phyloP scores from a whole-genome alignment of 2,113 vertebrate genomes.

The Zapornia atra region DNA sequence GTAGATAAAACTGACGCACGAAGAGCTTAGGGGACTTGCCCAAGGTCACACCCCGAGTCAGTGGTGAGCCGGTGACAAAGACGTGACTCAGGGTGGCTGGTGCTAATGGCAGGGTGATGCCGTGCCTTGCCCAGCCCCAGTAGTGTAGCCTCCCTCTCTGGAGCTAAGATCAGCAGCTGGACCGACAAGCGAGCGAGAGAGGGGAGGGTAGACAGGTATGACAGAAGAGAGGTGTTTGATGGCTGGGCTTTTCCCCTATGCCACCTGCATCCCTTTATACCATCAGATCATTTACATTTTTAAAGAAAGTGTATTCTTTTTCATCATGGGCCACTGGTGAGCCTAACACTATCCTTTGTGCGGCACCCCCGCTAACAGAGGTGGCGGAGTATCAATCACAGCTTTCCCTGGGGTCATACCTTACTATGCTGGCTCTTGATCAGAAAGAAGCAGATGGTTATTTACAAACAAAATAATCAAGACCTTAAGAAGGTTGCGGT shows the following conservation, averaged over 20 bases:
- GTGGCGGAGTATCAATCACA: constrained; percentile 71
- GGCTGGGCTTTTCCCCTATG: constrained; percentile 49
- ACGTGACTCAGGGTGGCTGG: neutral
- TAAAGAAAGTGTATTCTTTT: constrained; percentile 72
- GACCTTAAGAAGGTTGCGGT: constrained; percentile 33
- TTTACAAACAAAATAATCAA: constrained; percentile 77
- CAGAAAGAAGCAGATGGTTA: constrained; percentile 76
- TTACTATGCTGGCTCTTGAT: constrained; percentile 71
- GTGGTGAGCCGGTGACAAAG: neutral
- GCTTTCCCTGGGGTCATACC: constrained; percentile 66
- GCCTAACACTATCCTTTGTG: constrained; percentile 53
- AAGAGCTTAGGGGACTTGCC: constrained; percentile 53
- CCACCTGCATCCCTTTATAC: constrained; percentile 67
- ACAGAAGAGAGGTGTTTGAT: constrained; percentile 54
- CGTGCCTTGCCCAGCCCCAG: accelerated
- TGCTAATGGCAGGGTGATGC: neutral
- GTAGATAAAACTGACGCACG: constrained; percentile 56
- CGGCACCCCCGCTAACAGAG: constrained; percentile 55
- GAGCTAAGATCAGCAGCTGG: neutral
- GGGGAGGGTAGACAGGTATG: constrained; percentile 5
- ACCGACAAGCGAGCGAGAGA: neutral
- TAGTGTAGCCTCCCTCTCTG: neutral
- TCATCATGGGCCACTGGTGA: constrained; percentile 57
- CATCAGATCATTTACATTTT: constrained; percentile 64
- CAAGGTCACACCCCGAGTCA: constrained; percentile 30